These are phyloP conservation scores for Lasioglossum lativentre DNA, from an alignment of 2,888 invertebrate genomes.

Conservation along the genomic window DNA sequence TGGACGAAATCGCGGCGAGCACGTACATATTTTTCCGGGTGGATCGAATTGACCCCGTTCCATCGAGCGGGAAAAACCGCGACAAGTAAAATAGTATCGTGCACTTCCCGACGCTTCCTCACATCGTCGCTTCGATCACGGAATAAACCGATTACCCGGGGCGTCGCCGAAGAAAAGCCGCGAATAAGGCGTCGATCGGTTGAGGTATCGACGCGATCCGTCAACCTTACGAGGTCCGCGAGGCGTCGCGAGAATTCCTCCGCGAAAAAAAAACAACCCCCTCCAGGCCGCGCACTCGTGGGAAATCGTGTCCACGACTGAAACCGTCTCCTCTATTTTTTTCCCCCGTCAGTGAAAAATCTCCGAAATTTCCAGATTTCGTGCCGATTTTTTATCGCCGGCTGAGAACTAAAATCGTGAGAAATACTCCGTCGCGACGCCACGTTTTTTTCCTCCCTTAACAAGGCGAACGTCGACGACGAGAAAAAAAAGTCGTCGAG, in stretches of 20 bases:
- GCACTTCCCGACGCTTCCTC: conserved; percentile 1
- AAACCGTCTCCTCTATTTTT: background rate
- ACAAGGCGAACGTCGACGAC: conserved; percentile 28
- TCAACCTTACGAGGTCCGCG: conserved; percentile 28
- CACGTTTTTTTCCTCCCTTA: conserved; percentile 43
- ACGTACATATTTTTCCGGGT: background rate
- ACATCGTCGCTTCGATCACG: conserved; percentile 4
- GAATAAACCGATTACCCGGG: conserved; percentile 24
- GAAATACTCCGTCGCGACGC: conserved; percentile 50
- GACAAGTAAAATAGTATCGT: conserved; percentile 5
- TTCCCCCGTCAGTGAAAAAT: conserved; percentile 29
- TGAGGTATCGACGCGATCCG: conserved; percentile 32
- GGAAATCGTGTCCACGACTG: conserved; percentile 46
- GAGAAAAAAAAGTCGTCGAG: conserved; percentile 11
- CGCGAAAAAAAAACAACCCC: conserved; percentile 26
- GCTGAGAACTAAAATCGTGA: conserved; percentile 70
- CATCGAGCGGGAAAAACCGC: background rate
- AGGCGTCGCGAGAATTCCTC: conserved; percentile 21
- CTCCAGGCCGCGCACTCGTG: conserved; percentile 42
- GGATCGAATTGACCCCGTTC: background rate
- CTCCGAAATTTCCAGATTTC: conserved; percentile 46
- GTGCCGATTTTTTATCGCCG: conserved; percentile 58
- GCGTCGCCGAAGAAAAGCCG: conserved; percentile 16
- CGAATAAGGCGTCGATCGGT: conserved; percentile 31
- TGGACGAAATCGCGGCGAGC: background rate